phyloP scores from a whole-genome alignment of 2,113 vertebrate genomes.

The Anser brachyrhynchus region DNA sequence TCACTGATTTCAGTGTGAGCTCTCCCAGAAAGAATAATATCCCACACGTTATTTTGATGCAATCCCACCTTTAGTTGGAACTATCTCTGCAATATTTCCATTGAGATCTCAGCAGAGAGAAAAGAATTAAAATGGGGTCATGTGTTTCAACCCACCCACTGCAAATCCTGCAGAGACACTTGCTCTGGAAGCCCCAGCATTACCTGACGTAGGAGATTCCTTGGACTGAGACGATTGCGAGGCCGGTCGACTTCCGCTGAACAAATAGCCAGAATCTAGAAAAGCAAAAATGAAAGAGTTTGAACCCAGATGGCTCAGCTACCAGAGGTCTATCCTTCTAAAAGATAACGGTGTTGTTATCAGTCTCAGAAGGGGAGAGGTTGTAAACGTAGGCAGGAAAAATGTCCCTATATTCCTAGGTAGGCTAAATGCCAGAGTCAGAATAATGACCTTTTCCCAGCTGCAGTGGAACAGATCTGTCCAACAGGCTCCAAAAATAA shows the following conservation, averaged over 20 bases:
- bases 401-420: neutral
- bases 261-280: slow-evolving; percentile 94
- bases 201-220: slow-evolving; percentile 88
- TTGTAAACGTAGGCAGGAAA: neutral
- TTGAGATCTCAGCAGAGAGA: neutral
- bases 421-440: neutral
- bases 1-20: neutral
- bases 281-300: neutral
- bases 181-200: neutral
- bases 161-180: neutral
- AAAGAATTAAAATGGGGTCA: neutral
- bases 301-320: neutral
- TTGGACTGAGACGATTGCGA: slow-evolving; percentile 79
- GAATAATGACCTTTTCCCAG: neutral
- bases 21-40: neutral
- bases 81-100: neutral
- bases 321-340: neutral
- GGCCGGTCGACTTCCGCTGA: slow-evolving; percentile 90
- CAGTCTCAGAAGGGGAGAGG: neutral
- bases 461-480: neutral
- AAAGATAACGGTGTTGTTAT: neutral
- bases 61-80: neutral
- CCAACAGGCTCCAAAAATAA: neutral
- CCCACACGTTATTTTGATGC: neutral
- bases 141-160: neutral